Evolutionary conservation across 2,113 vertebrate genomes (phyloP).

Genomic region (Nothoprocta perdicaria): DNA sequence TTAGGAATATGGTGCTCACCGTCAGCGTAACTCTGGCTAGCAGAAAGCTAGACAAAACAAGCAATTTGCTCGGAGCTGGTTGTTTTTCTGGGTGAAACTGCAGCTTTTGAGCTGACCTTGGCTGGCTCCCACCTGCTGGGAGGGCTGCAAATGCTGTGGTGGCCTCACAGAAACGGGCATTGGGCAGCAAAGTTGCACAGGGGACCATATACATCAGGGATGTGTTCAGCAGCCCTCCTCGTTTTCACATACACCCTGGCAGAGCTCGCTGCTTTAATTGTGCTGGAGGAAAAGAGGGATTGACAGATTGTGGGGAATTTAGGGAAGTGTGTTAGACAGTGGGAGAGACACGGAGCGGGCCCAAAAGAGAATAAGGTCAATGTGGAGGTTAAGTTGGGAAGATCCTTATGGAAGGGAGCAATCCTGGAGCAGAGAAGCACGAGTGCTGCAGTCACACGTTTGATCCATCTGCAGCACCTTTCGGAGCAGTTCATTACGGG

Average conservation of each 20-base stretch:
- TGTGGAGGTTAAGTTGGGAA: neutral
- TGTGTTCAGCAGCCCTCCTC: neutral
- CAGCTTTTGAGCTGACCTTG: neutral
- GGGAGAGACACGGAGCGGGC: neutral
- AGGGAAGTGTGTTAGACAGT: neutral
- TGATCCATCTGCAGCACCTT: neutral
- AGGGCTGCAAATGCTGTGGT: neutral
- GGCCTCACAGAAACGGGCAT: neutral
- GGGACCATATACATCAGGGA: neutral
- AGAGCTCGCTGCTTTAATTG: rapidly evolving
- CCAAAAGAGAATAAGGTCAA: neutral
- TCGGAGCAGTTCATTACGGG: neutral
- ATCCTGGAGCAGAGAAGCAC: neutral
- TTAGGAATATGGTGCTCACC: neutral
- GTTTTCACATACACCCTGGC: neutral
- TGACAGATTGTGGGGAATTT: neutral
- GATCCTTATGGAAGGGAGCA: neutral
- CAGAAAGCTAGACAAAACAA: neutral
- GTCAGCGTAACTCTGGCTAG: neutral
- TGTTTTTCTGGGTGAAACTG: neutral
- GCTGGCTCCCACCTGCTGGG: rapidly evolving
- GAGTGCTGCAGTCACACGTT: rapidly evolving
- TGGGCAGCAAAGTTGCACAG: neutral
- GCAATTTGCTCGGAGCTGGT: neutral
- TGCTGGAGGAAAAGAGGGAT: neutral